Percentiles rank a stretch among this genome's conserved stretches.
phyloP scores from a whole-genome alignment of 2,113 vertebrate species.

The Serinus canaria region DNA sequence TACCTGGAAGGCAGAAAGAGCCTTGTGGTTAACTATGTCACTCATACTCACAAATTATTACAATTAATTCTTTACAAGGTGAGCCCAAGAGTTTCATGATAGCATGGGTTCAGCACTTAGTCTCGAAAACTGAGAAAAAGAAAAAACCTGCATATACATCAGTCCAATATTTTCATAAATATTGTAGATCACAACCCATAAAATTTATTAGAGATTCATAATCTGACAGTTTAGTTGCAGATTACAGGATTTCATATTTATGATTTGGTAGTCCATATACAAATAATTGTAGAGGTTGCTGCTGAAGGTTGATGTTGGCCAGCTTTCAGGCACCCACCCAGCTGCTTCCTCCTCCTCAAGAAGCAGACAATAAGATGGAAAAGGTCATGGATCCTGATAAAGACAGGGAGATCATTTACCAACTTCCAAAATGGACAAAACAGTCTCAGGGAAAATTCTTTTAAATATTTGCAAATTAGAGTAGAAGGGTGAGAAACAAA shows the following conservation, averaged over 20 bases:
- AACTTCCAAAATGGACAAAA: not conserved
- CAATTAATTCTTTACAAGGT: not conserved
- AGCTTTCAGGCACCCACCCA: not conserved
- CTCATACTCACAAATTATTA: not conserved
- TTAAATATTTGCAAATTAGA: not conserved
- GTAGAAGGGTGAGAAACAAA: not conserved
- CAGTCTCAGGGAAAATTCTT: not conserved
- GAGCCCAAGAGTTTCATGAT: not conserved
- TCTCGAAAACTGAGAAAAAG: not conserved
- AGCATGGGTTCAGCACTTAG: not conserved
- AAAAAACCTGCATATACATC: not conserved
- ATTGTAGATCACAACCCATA: not conserved
- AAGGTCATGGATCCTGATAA: not conserved
- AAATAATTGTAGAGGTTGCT: not conserved
- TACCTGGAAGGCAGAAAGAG: not conserved
- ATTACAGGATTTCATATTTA: not conserved
- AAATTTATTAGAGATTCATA: not conserved
- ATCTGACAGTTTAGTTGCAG: not conserved
- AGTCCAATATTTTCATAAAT: not conserved
- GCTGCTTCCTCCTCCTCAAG: fast-evolving
- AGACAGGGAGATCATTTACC: not conserved
- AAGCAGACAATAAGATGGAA: not conserved
- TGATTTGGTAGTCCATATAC: not conserved
- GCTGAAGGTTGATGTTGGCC: not conserved
- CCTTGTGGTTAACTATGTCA: not conserved